phyloP scores from a whole-genome alignment of 2,113 vertebrate species.

The Coptodon rendalli region DNA sequence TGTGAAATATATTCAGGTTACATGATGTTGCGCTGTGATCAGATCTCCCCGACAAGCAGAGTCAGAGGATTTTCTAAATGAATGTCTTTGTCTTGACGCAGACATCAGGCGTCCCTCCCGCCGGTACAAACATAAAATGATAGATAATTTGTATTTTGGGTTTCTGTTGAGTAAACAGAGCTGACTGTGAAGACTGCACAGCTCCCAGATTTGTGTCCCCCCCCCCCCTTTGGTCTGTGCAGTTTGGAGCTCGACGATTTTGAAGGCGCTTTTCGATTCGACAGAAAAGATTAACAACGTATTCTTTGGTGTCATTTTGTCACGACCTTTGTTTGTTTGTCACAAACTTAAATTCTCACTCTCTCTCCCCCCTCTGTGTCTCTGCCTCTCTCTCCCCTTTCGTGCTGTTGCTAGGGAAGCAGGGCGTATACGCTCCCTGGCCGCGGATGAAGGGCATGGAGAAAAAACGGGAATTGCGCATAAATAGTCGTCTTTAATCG shows the following conservation, averaged over 20 bases:
- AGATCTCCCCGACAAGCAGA: background rate
- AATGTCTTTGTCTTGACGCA: constrained; percentile 30
- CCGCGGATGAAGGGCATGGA: constrained; percentile 56
- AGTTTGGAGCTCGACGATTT: background rate
- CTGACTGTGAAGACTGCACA: background rate
- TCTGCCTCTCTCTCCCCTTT: constrained; percentile 27
- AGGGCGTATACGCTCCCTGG: constrained; percentile 69
- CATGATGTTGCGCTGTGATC: constrained; percentile 1
- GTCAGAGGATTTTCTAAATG: constrained; percentile 12
- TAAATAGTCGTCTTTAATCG: constrained; percentile 13
- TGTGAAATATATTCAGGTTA: background rate
- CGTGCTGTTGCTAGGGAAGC: constrained; percentile 70
- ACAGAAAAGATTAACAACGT: background rate
- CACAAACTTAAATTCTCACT: constrained; percentile 49
- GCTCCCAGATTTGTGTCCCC: background rate
- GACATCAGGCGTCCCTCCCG: constrained; percentile 12
- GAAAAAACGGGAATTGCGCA: constrained; percentile 18
- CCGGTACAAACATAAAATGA: constrained; percentile 19
- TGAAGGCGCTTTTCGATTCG: constrained; percentile 10
- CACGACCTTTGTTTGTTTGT: constrained; percentile 18
- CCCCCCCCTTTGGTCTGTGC: background rate
- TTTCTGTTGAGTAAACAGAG: constrained; percentile 42
- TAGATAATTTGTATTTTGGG: constrained; percentile 58
- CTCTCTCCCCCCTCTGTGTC: background rate
- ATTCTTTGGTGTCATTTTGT: background rate